A percentile compares a stretch with the other conserved stretches of the same genome.
Conservation (phyloP, 2,888 invertebrate genomes). For the Diadromus collaris region DNA sequence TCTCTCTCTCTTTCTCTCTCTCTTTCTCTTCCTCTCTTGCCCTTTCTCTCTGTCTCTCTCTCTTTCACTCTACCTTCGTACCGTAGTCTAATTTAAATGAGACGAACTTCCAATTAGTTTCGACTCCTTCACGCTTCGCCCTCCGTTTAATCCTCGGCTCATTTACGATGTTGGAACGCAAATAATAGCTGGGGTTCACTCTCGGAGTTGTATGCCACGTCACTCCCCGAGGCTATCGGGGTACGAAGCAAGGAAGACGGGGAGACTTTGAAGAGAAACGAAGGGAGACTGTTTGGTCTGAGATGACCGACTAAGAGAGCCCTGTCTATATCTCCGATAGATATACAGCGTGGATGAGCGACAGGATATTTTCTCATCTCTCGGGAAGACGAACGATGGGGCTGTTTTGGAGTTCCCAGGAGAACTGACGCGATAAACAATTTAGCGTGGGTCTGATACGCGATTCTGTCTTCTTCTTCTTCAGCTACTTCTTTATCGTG, state of each 20-base stretch:
- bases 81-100: conserved; percentile 30
- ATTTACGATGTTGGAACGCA: conserved; percentile 39
- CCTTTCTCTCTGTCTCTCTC: background rate
- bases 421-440: conserved; percentile 52
- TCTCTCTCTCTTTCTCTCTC: too few species aligned
- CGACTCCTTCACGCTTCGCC: conserved; percentile 17
- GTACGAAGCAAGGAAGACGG: background rate
- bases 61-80: conserved; percentile 1
- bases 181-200: conserved; percentile 29
- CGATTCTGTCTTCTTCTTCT: background rate
- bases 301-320: conserved; percentile 35
- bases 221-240: background rate
- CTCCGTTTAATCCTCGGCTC: conserved; percentile 39
- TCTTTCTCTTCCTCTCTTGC: too few species aligned
- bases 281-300: background rate
- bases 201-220: background rate
- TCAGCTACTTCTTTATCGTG: conserved; percentile 38
- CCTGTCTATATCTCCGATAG: conserved; percentile 12
- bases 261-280: background rate
- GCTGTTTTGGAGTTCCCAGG: conserved; percentile 24
- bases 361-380: conserved; percentile 29
- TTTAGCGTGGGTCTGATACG: conserved; percentile 40
- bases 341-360: conserved; percentile 33
- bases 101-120: conserved; percentile 47
- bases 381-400: conserved; percentile 26